phyloP scores from a whole-genome alignment of 2,888 invertebrate species.

The Cephus runcator region DNA sequence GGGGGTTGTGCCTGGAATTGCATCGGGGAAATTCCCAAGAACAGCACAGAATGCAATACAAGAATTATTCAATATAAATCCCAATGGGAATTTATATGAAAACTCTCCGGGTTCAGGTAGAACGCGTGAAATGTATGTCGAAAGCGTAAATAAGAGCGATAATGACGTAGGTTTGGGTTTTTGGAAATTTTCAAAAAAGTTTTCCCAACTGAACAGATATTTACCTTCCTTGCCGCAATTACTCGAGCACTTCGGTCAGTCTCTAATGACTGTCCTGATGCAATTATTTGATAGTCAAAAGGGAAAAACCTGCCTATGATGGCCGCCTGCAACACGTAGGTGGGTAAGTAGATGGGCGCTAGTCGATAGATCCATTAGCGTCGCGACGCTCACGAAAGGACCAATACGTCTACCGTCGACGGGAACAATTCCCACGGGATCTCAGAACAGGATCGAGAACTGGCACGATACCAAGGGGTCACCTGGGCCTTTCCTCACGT shows the following conservation, averaged over 20 bases:
- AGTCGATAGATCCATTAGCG: neutral
- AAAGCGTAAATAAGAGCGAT: neutral
- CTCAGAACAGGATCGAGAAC: neutral
- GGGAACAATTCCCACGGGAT: slow-evolving; percentile 36
- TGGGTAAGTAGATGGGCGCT: neutral
- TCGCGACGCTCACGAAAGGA: slow-evolving; percentile 8
- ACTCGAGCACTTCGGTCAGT: neutral
- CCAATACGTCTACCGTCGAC: slow-evolving; percentile 35
- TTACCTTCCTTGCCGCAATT: neutral
- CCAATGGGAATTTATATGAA: neutral
- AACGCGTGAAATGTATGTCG: too few relatives aligned
- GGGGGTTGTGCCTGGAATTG: neutral
- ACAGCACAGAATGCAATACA: neutral
- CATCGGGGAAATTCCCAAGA: neutral
- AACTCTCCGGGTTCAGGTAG: neutral
- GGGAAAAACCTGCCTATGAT: neutral
- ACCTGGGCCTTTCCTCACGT: neutral
- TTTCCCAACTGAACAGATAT: neutral
- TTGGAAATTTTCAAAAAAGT: neutral
- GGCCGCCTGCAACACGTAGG: neutral
- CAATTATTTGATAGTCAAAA: neutral
- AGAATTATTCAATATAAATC: neutral
- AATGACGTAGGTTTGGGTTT: neutral
- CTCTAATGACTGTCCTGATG: neutral
- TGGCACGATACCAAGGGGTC: neutral